phyloP scores from a whole-genome alignment of 2,113 vertebrate species.

The Panthera tigris region DNA sequence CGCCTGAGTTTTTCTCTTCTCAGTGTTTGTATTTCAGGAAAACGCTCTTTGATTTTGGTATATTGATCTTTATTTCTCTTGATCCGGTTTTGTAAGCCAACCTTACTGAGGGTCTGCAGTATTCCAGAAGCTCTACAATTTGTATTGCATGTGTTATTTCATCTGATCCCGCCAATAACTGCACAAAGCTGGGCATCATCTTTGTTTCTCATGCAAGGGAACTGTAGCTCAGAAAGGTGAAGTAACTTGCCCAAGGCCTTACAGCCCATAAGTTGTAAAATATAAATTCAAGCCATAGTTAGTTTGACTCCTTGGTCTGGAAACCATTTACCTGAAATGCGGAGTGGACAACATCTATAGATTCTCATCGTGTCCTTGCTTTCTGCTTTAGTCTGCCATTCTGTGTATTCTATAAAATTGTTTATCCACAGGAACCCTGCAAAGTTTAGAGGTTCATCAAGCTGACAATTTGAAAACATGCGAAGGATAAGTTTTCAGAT shows the following conservation, averaged over 20 bases:
- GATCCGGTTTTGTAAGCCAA: neutral
- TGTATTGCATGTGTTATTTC: neutral
- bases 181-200: neutral
- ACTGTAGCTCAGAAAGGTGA: neutral
- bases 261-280: neutral
- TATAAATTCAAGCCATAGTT: neutral
- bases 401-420: neutral
- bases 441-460: neutral
- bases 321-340: neutral
- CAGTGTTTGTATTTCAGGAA: neutral
- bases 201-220: neutral
- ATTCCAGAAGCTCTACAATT: neutral
- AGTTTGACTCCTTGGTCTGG: neutral
- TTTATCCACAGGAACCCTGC: neutral
- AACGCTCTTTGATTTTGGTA: neutral
- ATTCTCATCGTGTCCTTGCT: neutral
- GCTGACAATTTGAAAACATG: constrained; percentile 13
- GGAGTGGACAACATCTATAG: neutral
- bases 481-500: neutral
- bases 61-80: neutral
- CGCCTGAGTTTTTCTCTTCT: neutral
- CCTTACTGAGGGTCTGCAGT: neutral
- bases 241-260: neutral
- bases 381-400: neutral
- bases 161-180: neutral